phyloP scores from a whole-genome alignment of 2,888 invertebrate genomes.

The Beris morrisii region DNA sequence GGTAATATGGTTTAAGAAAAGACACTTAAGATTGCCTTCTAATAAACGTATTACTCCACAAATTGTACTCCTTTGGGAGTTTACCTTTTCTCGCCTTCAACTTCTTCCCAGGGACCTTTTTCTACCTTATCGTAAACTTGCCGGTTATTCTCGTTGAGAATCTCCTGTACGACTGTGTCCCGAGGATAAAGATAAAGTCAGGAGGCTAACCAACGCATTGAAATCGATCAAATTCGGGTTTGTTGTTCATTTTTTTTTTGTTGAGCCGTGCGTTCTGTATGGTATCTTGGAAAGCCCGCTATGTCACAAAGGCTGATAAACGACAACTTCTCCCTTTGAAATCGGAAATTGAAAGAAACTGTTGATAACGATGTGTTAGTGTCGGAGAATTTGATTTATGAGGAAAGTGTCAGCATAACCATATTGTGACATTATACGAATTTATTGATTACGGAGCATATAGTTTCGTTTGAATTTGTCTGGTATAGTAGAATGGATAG shows the following conservation, averaged over 20 bases:
- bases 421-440: too few species aligned
- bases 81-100: too few species aligned
- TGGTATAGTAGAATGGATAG: too few species aligned
- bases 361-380: constrained; percentile 24
- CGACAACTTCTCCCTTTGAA: constrained; percentile 36
- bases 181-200: background rate
- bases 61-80: too few species aligned
- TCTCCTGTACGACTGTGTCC: too few species aligned
- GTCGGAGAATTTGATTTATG: constrained; percentile 33
- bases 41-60: too few species aligned
- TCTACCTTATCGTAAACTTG: background rate
- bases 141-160: background rate
- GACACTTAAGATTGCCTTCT: too few species aligned
- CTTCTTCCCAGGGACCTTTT: background rate
- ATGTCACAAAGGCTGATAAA: constrained; percentile 23
- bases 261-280: background rate
- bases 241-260: constrained; percentile 6
- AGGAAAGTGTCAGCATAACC: constrained; percentile 2
- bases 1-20: too few species aligned
- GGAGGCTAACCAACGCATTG: constrained; percentile 4
- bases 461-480: too few species aligned
- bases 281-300: constrained; percentile 11
- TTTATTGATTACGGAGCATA: too few species aligned
- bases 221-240: constrained; percentile 20
- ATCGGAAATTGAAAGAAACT: constrained; percentile 35